These are phyloP conservation scores for Streblospio benedicti DNA, from an alignment of 1,140 invertebrate genomes.

Conservation along the genomic window DNA sequence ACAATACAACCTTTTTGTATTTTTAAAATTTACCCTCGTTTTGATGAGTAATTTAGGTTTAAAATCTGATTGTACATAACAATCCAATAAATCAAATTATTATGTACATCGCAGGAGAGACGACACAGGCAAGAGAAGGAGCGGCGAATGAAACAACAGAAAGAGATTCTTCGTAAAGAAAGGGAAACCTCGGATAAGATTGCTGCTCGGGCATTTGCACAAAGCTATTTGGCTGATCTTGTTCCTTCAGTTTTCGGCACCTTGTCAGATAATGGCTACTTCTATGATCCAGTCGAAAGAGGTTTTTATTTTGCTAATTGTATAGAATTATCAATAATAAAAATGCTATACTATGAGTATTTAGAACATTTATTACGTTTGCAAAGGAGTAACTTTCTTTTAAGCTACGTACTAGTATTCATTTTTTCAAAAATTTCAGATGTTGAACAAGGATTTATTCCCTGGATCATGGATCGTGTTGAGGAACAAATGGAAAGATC, in stretches of 20 bases:
- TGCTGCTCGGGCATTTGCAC: slow-evolving; percentile 68
- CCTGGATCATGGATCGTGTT: slow-evolving; percentile 78
- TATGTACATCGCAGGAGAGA: too few relatives aligned
- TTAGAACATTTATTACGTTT: too few relatives aligned
- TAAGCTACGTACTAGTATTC: too few relatives aligned
- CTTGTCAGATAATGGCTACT: slow-evolving; percentile 65
- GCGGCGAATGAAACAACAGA: slow-evolving; percentile 48
- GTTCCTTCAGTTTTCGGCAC: slow-evolving; percentile 72
- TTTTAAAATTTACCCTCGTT: too few relatives aligned
- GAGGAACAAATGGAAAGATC: slow-evolving; percentile 67
- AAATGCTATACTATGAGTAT: too few relatives aligned
- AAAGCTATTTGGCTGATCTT: slow-evolving; percentile 73
- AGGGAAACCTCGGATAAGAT: slow-evolving; percentile 68
- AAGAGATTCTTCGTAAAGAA: slow-evolving; percentile 55
- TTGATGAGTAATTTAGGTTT: too few relatives aligned
- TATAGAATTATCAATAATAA: too few relatives aligned
- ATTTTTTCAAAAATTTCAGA: too few relatives aligned
- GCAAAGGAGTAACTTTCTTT: too few relatives aligned
- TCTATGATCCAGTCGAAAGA: slow-evolving; percentile 61
- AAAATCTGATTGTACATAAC: too few relatives aligned
- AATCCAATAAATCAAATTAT: too few relatives aligned
- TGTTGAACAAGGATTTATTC: slow-evolving; percentile 68
- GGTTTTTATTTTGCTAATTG: slow-evolving; percentile 50
- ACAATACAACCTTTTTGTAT: too few relatives aligned
- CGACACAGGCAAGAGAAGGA: slow-evolving; percentile 54